A percentile compares a stretch with the other conserved stretches of the same genome.
Evolutionary conservation across 2,888 invertebrate genomes (phyloP).

Genomic region (Pharmacophagus antenor): DNA sequence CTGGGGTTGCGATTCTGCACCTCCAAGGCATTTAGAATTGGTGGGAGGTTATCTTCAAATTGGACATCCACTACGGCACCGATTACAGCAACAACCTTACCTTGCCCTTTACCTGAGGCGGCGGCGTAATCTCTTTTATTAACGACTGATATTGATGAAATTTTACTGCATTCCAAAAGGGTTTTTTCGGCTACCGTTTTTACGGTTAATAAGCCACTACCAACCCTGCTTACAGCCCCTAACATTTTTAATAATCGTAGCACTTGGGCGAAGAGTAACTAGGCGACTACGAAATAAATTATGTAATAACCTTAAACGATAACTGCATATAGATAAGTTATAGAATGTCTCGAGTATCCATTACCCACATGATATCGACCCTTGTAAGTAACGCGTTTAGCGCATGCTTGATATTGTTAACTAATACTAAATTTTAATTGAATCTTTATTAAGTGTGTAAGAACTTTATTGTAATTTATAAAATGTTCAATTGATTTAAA

Average conservation of each 20-base stretch:
- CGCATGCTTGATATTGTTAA: neutral
- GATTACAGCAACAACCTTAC: constrained; percentile 95
- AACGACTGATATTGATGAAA: constrained; percentile 64
- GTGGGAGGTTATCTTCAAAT: constrained; percentile 94
- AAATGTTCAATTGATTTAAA: too few species aligned
- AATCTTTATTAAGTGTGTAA: neutral
- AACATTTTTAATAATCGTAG: constrained; percentile 74
- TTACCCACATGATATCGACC: constrained; percentile 11
- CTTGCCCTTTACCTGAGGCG: constrained; percentile 63
- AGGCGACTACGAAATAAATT: constrained; percentile 58
- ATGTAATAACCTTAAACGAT: constrained; percentile 62
- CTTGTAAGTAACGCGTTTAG: constrained; percentile 1
- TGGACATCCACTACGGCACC: constrained; percentile 99
- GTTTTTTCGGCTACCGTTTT: constrained; percentile 81
- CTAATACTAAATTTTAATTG: neutral
- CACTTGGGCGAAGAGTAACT: constrained; percentile 49
- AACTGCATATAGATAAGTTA: constrained; percentile 15
- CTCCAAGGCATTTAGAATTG: constrained; percentile 97
- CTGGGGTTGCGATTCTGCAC: constrained; percentile 90
- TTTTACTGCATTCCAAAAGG: constrained; percentile 80
- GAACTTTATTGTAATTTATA: neutral
- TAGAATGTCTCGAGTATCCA: constrained; percentile 9
- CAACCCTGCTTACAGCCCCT: constrained; percentile 82
- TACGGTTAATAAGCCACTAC: constrained; percentile 82
- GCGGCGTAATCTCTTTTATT: constrained; percentile 64